These are phyloP conservation scores for Eupristina koningsbergeri DNA, from an alignment of 1,140 invertebrate species.

Conservation along the genomic window DNA sequence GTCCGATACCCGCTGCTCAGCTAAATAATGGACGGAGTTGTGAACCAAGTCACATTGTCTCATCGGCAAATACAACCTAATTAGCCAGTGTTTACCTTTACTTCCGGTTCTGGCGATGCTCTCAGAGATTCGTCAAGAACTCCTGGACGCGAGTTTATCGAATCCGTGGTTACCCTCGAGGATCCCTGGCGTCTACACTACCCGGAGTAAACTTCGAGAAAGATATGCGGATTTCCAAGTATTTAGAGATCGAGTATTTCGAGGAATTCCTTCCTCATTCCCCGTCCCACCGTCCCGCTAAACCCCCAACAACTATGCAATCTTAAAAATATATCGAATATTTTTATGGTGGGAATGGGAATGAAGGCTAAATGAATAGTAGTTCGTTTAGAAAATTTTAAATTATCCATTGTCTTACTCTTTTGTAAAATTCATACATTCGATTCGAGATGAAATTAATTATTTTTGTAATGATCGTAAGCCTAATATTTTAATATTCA, in stretches of 20 bases:
- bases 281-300: too few relatives aligned
- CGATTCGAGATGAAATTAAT: too few relatives aligned
- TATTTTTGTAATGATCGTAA: too few relatives aligned
- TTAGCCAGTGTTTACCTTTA: neutral
- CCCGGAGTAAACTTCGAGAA: neutral
- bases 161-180: neutral
- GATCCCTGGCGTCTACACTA: neutral
- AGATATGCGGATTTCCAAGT: neutral
- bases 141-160: neutral
- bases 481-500: too few relatives aligned
- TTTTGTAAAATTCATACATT: neutral
- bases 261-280: neutral
- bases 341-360: neutral
- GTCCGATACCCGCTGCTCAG: too few relatives aligned
- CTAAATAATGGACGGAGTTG: neutral
- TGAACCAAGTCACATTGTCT: constrained; percentile 22
- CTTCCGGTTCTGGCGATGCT: too few relatives aligned
- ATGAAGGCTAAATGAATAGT: neutral
- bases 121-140: neutral
- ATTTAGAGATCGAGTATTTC: neutral
- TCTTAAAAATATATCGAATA: neutral
- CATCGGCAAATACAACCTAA: constrained; percentile 8
- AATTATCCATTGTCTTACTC: neutral
- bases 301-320: neutral
- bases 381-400: neutral